These are phyloP conservation scores for Neomicropteryx cornuta DNA, from an alignment of 1,140 invertebrate species.

Conservation along the genomic window DNA sequence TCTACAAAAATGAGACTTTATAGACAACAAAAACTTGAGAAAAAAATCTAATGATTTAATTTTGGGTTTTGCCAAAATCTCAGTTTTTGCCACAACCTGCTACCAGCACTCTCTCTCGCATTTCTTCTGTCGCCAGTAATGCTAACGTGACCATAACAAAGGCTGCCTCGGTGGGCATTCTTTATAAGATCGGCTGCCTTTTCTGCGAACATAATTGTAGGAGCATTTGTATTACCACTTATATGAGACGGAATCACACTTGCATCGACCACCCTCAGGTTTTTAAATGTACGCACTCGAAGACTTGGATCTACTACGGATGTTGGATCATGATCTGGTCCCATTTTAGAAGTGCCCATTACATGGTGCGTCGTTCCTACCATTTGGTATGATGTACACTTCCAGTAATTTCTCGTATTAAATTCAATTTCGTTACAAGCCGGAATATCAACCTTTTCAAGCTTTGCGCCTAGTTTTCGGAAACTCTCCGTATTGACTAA, in stretches of 20 bases:
- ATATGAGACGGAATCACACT: constrained; percentile 57
- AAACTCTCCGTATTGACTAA: constrained; percentile 39
- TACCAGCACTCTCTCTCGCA: too few relatives aligned
- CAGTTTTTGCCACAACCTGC: too few relatives aligned
- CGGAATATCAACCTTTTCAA: constrained; percentile 68
- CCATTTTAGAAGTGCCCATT: constrained; percentile 76
- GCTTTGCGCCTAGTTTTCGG: constrained; percentile 64
- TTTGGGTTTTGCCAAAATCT: too few relatives aligned
- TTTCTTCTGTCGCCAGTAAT: too few relatives aligned
- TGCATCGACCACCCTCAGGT: constrained; percentile 61
- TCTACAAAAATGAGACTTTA: too few relatives aligned
- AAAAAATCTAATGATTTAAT: too few relatives aligned
- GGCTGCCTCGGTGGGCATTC: too few relatives aligned
- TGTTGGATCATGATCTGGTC: constrained; percentile 49
- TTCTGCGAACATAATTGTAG: constrained; percentile 50
- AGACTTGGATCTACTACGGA: constrained; percentile 57
- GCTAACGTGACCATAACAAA: too few relatives aligned
- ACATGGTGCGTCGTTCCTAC: constrained; percentile 75
- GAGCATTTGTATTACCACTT: constrained; percentile 46
- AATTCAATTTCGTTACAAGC: constrained; percentile 59
- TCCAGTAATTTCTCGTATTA: constrained; percentile 47
- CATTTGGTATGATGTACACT: constrained; percentile 47
- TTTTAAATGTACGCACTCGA: constrained; percentile 48
- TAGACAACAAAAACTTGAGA: too few relatives aligned
- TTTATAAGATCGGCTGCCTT: constrained; percentile 47